Base-by-base conservation (phyloP, 2,888 invertebrate species). In the Agonopterix heracliana region DNA sequence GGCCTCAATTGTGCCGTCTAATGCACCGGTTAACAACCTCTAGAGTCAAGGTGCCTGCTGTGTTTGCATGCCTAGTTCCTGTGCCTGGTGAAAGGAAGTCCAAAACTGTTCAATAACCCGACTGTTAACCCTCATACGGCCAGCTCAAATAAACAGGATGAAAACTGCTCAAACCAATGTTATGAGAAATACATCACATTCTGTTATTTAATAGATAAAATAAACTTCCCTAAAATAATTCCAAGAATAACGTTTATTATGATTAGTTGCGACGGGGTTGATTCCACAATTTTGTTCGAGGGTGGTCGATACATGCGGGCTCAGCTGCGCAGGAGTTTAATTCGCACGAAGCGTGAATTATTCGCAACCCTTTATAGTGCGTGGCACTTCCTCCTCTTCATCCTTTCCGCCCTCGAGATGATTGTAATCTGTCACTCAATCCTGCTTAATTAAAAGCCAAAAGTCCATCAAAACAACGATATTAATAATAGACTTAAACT, bases 11-110 rank as follows among this genome's bases (percentile, higher is more conserved):
- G 86, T 80, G 79, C 74, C 79, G 77, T 81, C 85, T 83, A 85
- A 81, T 84, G 85, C 83, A 81, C 77, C 86, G 88, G 88, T 88
- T 86, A 88, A 81, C 87, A 87, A 88, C 88, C 88, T 88, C 81
- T 80, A 80, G 79, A 80, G 74, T 79, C 86, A 86, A 88, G 85
- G 86, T 85, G 86, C 81, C 84, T 80, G 80, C 66, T 72, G 71
- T 77, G 71, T 79, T 78, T 77, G 78, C 75, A 78, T 72, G 86
- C 81, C 84, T 80, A 80, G 66, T 72, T 70, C 77, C 71, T 79
- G 78, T 77, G 78, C 75, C 77, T 72, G 71, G 66, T 62, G 65
- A 73, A 67, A 74, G 69, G 74, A 78, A 69, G 66, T 71, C 66
- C 67, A 62, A 71, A 79, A 67, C 71, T 65, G 11, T 41, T 12